A percentile compares a stretch with the other conserved stretches of the same genome.
Conservation (phyloP, 2,888 invertebrate genomes). For the Metalampra italica region DNA sequence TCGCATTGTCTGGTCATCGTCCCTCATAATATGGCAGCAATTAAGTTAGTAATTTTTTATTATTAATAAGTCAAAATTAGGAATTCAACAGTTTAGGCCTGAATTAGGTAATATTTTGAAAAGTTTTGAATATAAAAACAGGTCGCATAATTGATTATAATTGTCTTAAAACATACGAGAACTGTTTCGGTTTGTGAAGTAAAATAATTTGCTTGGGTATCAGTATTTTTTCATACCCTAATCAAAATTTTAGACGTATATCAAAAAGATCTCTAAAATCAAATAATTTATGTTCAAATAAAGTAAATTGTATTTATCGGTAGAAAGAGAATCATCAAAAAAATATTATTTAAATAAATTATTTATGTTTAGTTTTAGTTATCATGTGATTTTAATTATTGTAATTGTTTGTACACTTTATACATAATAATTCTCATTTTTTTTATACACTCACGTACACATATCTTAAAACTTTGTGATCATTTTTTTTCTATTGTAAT, state of each 20-base stretch:
- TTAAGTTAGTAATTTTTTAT: no score
- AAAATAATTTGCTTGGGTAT: no score
- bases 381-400: constrained; percentile 6
- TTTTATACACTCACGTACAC: neutral
- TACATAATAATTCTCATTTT: constrained; percentile 9
- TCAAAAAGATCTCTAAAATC: neutral
- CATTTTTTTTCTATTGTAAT: neutral
- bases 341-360: neutral
- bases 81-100: no score
- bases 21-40: no score
- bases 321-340: neutral
- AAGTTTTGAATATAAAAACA: no score
- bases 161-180: no score
- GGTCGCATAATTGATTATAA: no score
- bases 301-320: constrained; percentile 3
- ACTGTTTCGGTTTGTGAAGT: no score
- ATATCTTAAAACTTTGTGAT: constrained; percentile 9
- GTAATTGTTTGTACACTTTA: constrained; percentile 1
- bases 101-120: no score
- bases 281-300: neutral
- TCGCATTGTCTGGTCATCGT: no score
- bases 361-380: constrained; percentile 3
- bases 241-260: neutral
- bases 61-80: no score
- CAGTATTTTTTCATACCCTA: no score